These are phyloP conservation scores for Merluccius polli DNA, from an alignment of 2,797 vertebrate genomes.

Conservation along the genomic window DNA sequence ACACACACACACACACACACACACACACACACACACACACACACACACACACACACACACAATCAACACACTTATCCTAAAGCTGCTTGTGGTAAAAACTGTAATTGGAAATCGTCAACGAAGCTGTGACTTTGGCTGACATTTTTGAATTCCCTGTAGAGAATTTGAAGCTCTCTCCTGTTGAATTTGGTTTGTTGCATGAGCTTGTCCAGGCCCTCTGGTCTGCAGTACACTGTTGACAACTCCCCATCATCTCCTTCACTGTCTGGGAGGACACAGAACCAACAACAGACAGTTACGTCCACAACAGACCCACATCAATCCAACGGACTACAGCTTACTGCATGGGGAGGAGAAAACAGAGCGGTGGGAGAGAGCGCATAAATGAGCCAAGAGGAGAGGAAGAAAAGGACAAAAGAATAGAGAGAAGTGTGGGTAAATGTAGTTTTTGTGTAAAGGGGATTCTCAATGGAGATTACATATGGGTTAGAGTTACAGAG, in stretches of 20 bases:
- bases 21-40: too few relatives aligned
- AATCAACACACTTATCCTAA: not conserved
- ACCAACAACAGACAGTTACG: not conserved
- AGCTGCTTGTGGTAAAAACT: not conserved
- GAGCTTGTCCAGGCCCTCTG: slow-evolving; percentile 86
- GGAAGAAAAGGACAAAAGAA: not conserved
- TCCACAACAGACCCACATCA: not conserved
- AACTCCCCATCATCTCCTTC: slow-evolving; percentile 83
- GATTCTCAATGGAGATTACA: not conserved
- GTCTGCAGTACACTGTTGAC: slow-evolving; percentile 85
- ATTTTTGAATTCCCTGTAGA: slow-evolving; percentile 95
- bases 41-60: not conserved
- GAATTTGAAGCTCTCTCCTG: slow-evolving; percentile 92
- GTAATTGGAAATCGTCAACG: not conserved
- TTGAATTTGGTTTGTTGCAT: slow-evolving; percentile 91
- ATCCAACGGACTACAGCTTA: not conserved
- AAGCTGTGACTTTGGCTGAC: slow-evolving; percentile 55
- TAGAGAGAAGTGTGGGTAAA: not conserved
- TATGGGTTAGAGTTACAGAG: slow-evolving; percentile 1
- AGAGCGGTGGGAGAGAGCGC: not conserved
- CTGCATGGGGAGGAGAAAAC: not conserved
- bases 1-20: not conserved
- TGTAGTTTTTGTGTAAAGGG: too few relatives aligned
- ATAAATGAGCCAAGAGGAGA: not conserved
- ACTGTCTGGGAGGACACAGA: slow-evolving; percentile 71